phyloP scores from a whole-genome alignment of 2,888 invertebrate genomes.

The Pachymerium ferrugineum region DNA sequence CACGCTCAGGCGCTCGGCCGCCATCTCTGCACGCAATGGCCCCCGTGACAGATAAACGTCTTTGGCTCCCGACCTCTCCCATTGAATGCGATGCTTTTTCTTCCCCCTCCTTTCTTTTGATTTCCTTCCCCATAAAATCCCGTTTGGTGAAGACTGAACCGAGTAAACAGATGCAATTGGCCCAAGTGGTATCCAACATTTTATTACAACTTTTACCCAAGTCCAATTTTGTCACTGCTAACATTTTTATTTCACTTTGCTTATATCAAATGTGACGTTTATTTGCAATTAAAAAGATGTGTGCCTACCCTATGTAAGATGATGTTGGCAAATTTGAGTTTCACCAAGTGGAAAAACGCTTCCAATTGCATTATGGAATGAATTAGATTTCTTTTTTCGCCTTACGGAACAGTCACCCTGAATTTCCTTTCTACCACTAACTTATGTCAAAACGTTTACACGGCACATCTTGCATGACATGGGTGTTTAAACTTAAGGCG shows the following conservation, averaged over 20 bases:
- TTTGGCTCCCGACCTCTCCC: constrained; percentile 4
- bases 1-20: constrained; percentile 27
- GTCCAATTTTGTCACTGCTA: not conserved
- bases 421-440: not conserved
- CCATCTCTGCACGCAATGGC: constrained; percentile 19
- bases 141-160: constrained; percentile 6
- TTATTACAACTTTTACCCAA: constrained; percentile 13
- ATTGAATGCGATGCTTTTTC: constrained; percentile 18
- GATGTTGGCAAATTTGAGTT: constrained; percentile 10
- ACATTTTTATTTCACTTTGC: constrained; percentile 1
- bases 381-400: not conserved
- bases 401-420: not conserved
- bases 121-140: constrained; percentile 24
- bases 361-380: not conserved
- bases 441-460: not conserved
- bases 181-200: not conserved
- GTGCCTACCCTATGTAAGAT: not conserved
- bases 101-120: constrained; percentile 16
- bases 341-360: not conserved
- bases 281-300: constrained; percentile 7
- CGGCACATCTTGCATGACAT: no score
- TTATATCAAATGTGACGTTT: not conserved
- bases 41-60: constrained; percentile 22
- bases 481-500: no score
- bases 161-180: constrained; percentile 27